Conservation (phyloP, 2,113 vertebrate species). For the Muntiacus muntjak region DNA sequence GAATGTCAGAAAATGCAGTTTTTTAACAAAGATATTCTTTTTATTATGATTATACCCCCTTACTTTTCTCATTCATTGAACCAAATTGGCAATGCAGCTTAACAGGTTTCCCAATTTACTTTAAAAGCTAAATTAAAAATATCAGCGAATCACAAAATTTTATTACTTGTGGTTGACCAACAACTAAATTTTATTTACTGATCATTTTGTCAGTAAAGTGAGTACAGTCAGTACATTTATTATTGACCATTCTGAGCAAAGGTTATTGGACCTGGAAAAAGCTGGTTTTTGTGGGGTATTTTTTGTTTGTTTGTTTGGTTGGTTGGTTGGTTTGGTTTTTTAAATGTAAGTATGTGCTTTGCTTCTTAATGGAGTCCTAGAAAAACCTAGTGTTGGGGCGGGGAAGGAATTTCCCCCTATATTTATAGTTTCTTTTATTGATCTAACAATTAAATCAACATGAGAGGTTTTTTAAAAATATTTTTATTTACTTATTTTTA, state of each 20-base stretch:
- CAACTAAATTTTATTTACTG: not conserved
- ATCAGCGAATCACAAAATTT: not conserved
- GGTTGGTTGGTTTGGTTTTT: not conserved
- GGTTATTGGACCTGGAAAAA: not conserved
- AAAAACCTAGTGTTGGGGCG: not conserved
- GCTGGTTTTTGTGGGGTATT: not conserved
- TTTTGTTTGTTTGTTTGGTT: not conserved
- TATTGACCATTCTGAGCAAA: not conserved
- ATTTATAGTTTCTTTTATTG: not conserved
- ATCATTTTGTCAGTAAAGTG: not conserved
- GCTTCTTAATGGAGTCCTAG: not conserved
- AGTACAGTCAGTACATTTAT: not conserved
- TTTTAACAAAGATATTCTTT: conserved; percentile 1
- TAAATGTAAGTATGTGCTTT: not conserved
- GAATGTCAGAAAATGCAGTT: conserved; percentile 27
- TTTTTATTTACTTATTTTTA: not conserved
- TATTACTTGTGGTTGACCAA: not conserved
- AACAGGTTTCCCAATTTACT: not conserved
- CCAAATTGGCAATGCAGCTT: not conserved
- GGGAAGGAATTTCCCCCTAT: not conserved
- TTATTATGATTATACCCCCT: not conserved
- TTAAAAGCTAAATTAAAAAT: not conserved
- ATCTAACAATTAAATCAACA: not conserved
- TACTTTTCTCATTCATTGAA: not conserved
- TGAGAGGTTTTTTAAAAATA: not conserved